These are phyloP conservation scores for Hippocampus zosterae DNA, from an alignment of 2,113 vertebrate species.

Conservation along the genomic window DNA sequence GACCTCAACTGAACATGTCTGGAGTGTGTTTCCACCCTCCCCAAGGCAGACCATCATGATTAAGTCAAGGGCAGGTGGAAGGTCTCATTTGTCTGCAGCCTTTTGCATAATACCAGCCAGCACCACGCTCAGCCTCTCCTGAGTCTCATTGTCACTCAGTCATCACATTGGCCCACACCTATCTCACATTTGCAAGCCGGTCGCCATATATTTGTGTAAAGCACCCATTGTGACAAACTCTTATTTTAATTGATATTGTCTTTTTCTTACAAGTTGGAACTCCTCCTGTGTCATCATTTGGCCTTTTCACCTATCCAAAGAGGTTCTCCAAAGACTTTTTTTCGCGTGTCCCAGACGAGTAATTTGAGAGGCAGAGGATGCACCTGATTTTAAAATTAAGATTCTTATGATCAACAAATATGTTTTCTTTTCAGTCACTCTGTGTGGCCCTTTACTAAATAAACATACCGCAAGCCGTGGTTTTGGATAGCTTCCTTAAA, in stretches of 20 bases:
- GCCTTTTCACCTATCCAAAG: neutral
- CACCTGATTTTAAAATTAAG: neutral
- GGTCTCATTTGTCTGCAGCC: slow-evolving; percentile 16
- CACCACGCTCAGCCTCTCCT: neutral
- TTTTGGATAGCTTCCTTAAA: neutral
- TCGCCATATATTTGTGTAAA: no score
- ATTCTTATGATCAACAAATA: neutral
- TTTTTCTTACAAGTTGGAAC: no score
- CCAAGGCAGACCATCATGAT: slow-evolving; percentile 3
- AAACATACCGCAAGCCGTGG: neutral
- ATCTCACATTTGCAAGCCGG: neutral
- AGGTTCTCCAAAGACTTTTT: neutral
- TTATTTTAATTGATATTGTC: no score
- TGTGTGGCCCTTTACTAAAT: neutral
- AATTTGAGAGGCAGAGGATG: neutral
- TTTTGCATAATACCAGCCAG: slow-evolving; percentile 2
- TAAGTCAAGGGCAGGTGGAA: slow-evolving; percentile 10
- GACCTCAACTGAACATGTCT: neutral
- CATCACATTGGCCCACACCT: slow-evolving; percentile 2
- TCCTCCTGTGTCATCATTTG: neutral
- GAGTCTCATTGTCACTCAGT: slow-evolving; percentile 3
- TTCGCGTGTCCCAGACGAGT: neutral
- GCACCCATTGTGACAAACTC: no score
- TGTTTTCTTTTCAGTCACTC: neutral
- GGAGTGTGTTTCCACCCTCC: neutral